These are phyloP conservation scores for Tricholauxania praeusta DNA, from an alignment of 2,888 invertebrate genomes.

Conservation along the genomic window DNA sequence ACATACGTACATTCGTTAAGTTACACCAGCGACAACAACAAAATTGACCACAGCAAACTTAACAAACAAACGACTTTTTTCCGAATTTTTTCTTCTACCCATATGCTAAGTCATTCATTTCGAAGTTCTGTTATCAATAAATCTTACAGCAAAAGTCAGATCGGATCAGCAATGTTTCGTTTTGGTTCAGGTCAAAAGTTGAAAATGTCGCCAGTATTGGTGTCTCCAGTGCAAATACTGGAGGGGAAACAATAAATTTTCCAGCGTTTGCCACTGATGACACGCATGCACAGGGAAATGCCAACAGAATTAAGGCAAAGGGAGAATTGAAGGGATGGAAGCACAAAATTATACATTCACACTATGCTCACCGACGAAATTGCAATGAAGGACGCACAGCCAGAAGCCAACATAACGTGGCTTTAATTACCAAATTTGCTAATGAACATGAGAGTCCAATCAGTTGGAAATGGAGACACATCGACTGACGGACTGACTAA, in stretches of 20 bases:
- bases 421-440: conserved; percentile 33
- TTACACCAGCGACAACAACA: no score
- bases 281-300: conserved; percentile 12
- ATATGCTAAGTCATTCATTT: no score
- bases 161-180: no score
- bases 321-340: no score
- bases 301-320: conserved; percentile 1
- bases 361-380: not conserved
- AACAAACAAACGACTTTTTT: no score
- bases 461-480: conserved; percentile 3
- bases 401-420: not conserved
- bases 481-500: conserved; percentile 1
- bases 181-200: conserved; percentile 38
- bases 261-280: not conserved
- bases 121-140: no score
- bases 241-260: conserved; percentile 15
- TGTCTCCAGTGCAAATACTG: conserved; percentile 27
- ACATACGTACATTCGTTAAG: no score
- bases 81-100: no score
- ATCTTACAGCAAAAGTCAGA: no score
- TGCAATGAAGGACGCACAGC: not conserved
- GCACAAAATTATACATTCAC: not conserved
- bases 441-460: conserved; percentile 17
- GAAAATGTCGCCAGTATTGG: conserved; percentile 37
- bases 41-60: no score